These are phyloP conservation scores for Hyles euphorbiae DNA, from an alignment of 1,140 invertebrate genomes.

Conservation along the genomic window DNA sequence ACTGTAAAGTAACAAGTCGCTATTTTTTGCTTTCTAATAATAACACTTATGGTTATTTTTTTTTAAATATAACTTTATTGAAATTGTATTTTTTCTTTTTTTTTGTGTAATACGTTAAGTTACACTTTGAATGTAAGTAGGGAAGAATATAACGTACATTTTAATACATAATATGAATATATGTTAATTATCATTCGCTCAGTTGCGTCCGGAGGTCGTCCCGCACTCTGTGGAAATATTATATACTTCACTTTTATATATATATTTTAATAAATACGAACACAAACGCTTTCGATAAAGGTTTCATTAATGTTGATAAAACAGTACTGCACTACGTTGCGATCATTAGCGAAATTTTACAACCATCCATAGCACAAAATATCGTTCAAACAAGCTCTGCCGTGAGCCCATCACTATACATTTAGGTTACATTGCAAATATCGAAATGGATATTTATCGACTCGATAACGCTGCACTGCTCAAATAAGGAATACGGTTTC, in stretches of 20 bases:
- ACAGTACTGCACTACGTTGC: too few species aligned
- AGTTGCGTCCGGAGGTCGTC: conserved; percentile 31
- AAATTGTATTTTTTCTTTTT: conserved; percentile 53
- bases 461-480: too few species aligned
- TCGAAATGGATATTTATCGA: too few species aligned
- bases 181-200: conserved; percentile 35
- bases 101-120: conserved; percentile 47
- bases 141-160: conserved; percentile 53
- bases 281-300: too few species aligned
- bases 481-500: too few species aligned
- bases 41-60: conserved; percentile 55
- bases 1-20: conserved; percentile 53
- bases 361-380: conserved; percentile 7
- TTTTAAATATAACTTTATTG: conserved; percentile 56
- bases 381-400: conserved; percentile 2
- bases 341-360: too few species aligned
- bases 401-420: conserved; percentile 16
- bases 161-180: conserved; percentile 36
- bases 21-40: conserved; percentile 60
- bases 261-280: conserved; percentile 32
- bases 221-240: background rate
- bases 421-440: too few species aligned
- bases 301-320: too few species aligned
- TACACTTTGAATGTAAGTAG: conserved; percentile 60
- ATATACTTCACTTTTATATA: conserved; percentile 6